These are phyloP conservation scores for Ametastegia equiseti DNA, from an alignment of 2,888 invertebrate genomes.

Conservation along the genomic window DNA sequence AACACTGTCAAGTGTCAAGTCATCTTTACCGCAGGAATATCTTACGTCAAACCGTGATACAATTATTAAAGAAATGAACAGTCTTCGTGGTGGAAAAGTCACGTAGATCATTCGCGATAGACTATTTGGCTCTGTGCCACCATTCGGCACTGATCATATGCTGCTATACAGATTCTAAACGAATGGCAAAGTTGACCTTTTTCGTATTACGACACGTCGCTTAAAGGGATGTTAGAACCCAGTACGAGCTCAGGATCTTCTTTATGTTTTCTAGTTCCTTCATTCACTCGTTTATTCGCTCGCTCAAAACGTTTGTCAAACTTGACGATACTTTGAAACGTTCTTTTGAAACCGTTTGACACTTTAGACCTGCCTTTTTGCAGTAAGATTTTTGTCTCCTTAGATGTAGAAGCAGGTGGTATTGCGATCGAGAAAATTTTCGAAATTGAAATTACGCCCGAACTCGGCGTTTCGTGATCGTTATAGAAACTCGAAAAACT, in stretches of 20 bases:
- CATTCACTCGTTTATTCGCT: too few species aligned
- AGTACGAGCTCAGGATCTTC: not conserved
- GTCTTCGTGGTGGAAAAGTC: not conserved
- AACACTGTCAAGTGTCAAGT: not conserved
- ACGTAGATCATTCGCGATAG: not conserved
- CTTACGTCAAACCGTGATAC: not conserved
- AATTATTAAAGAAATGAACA: not conserved
- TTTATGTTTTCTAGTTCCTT: too few species aligned
- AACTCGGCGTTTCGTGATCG: too few species aligned
- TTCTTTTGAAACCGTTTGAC: too few species aligned
- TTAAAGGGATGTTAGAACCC: not conserved
- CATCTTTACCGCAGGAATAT: not conserved
- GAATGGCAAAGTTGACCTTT: conserved; percentile 2
- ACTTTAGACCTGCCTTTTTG: too few species aligned
- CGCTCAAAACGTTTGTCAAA: too few species aligned
- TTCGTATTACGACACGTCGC: not conserved
- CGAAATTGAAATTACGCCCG: too few species aligned
- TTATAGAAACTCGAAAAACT: too few species aligned
- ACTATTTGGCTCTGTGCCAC: conserved; percentile 27
- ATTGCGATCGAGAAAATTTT: too few species aligned
- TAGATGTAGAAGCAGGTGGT: too few species aligned
- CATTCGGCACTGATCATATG: not conserved
- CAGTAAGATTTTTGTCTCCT: too few species aligned
- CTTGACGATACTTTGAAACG: too few species aligned
- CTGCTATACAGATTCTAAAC: not conserved